Evolutionary conservation across 2,113 vertebrate species (phyloP), one percentile per base, ranked within the genome.

Genomic region (Apaloderma vittatum): DNA sequence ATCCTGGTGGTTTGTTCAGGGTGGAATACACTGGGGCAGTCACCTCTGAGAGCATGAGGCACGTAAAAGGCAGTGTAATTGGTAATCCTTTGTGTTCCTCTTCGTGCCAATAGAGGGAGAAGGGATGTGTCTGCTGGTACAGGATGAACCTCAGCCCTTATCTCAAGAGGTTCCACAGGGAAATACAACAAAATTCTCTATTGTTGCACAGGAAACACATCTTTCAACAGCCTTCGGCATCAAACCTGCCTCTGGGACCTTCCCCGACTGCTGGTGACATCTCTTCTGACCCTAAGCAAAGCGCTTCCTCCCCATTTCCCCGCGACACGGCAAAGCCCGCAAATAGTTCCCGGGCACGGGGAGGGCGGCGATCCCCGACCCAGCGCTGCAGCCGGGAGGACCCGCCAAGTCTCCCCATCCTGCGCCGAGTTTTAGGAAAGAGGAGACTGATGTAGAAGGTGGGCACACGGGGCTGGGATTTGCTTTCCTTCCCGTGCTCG

Each of bases 141-240:
- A 93, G 82, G 75, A 88, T 71, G 86, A 79, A 65, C 71, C 58
- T 18, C 75, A 83, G 91, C 49, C 37, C 82, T 90, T 58, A 80
- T 78, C 82, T 93, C 45, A 22, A 80, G 94, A 88, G 82, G n/a
- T 80, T 94, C 86, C 88, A 51, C 23, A 18, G 91, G 88, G 93
- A 92, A 97, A 90, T 6, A 24, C 1, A 52, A 32, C 30, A 32
- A 4, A 93, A 88, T 40, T 61, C 66, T 52, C 94, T 20, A 24
- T 68, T 93, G 85, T 58, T 90, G 78, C 71, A 82, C 78, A 95
- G 95, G 88, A 95, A 95, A 57, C n/a, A 18, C 57, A 62, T 92
- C 92, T 79, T 55, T 57, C 82, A 96, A 94, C 30, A 72, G 85
- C 2, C 26, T 52, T 57, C 40, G 0, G 90, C 85, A 73, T 36